These are phyloP conservation scores for Hetaerina titia DNA, from an alignment of 2,888 invertebrate species.

Conservation along the genomic window DNA sequence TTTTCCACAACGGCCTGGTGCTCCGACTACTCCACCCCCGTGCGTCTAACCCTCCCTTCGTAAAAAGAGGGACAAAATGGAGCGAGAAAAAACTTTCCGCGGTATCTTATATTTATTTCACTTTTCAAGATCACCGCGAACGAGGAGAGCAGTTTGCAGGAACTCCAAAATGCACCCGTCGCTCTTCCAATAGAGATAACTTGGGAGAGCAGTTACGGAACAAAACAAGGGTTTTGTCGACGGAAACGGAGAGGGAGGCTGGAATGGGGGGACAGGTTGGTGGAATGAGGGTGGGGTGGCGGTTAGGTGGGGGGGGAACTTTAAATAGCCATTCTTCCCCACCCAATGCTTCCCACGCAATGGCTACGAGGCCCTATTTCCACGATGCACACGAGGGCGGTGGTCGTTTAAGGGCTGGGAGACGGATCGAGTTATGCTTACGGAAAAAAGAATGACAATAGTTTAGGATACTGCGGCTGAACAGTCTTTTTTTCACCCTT, in stretches of 20 bases:
- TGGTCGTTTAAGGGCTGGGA: neutral
- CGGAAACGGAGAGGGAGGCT: neutral
- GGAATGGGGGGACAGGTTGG: neutral
- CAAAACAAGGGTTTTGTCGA: neutral
- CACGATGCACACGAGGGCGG: neutral
- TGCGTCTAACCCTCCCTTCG: neutral
- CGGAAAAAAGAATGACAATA: neutral
- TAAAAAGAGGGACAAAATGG: neutral
- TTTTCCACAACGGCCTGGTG: neutral
- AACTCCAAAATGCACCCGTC: neutral
- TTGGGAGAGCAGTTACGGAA: neutral
- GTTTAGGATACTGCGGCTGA: neutral
- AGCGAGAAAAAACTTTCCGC: neutral
- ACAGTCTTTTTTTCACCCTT: neutral
- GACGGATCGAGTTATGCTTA: neutral
- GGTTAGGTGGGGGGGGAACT: neutral
- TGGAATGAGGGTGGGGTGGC: neutral
- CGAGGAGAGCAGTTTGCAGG: neutral
- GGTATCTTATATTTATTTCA: neutral
- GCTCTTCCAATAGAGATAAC: neutral
- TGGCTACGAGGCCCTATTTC: neutral
- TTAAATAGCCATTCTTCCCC: neutral
- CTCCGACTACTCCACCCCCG: neutral
- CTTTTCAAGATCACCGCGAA: neutral
- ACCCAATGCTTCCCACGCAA: neutral